A percentile compares a stretch with the other conserved stretches of the same genome.
Evolutionary conservation across 2,888 invertebrate species (phyloP).

Genomic region (Polymixis lichenea): DNA sequence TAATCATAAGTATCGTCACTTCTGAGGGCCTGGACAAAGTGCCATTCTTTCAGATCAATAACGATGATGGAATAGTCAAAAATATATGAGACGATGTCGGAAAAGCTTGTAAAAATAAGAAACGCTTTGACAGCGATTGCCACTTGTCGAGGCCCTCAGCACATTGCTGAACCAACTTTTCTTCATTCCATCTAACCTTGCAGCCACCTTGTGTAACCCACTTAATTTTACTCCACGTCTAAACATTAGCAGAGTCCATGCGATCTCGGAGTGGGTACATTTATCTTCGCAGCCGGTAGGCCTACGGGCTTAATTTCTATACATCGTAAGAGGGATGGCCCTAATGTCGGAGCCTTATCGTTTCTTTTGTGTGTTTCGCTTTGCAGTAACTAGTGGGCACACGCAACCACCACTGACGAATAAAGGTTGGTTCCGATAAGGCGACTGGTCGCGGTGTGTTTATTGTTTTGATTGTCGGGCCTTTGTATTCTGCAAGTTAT

Average conservation of each 20-base stretch:
- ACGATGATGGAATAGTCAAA: background rate
- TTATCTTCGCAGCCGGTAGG: conserved; percentile 64
- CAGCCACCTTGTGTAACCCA: conserved; percentile 41
- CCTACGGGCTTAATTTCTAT: conserved; percentile 77
- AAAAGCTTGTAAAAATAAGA: background rate
- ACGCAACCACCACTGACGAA: conserved; percentile 71
- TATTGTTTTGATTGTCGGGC: conserved; percentile 5
- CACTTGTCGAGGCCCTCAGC: background rate
- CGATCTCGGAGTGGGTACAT: conserved; percentile 66
- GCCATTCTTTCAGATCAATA: too few relatives aligned
- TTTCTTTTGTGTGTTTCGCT: conserved; percentile 81
- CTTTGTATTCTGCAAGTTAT: background rate
- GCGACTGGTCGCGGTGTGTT: conserved; percentile 27
- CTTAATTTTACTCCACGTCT: conserved; percentile 54
- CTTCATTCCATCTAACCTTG: background rate
- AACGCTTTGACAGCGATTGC: background rate
- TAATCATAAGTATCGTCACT: background rate
- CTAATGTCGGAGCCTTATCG: conserved; percentile 78
- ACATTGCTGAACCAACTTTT: background rate
- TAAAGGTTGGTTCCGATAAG: conserved; percentile 52
- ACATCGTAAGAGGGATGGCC: conserved; percentile 75
- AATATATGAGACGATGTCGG: background rate
- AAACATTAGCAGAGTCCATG: conserved; percentile 64
- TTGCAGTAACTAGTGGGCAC: conserved; percentile 73
- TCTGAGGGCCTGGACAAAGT: background rate